These are phyloP conservation scores for Venustaconcha ellipsiformis DNA, from an alignment of 1,140 invertebrate genomes.

Conservation along the genomic window DNA sequence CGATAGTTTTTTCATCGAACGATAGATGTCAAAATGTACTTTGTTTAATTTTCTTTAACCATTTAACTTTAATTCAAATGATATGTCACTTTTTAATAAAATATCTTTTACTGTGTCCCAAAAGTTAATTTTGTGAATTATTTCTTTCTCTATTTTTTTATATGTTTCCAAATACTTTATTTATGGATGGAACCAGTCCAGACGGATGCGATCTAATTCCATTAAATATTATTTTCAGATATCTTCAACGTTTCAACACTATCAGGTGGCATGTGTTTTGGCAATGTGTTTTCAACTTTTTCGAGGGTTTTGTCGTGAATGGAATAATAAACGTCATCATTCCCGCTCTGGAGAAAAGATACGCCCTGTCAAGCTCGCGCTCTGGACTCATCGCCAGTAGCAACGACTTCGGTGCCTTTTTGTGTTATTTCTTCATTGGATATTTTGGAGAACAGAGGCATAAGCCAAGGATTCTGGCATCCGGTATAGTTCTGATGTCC, in stretches of 20 bases:
- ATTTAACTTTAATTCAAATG: no score
- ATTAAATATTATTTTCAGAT: conserved; percentile 17
- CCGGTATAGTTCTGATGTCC: conserved; percentile 84
- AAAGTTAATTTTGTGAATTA: no score
- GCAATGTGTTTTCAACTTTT: conserved; percentile 45
- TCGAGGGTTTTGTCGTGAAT: conserved; percentile 83
- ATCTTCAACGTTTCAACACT: conserved; percentile 39
- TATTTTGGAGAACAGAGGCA: conserved; percentile 85
- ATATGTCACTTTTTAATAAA: no score
- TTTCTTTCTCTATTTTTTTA: no score
- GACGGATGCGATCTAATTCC: no score
- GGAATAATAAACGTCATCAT: conserved; percentile 88
- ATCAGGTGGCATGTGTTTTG: conserved; percentile 45
- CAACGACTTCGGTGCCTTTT: conserved; percentile 84
- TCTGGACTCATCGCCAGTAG: conserved; percentile 82
- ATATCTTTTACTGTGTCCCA: no score
- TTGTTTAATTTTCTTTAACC: no score
- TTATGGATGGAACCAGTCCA: no score
- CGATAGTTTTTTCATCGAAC: no score
- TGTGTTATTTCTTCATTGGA: conserved; percentile 83
- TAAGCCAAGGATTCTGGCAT: conserved; percentile 78
- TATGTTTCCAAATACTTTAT: no score
- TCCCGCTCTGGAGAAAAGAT: conserved; percentile 86
- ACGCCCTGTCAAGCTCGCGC: conserved; percentile 78
- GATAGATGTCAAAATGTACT: no score